Conservation (phyloP, 2,888 invertebrate species). For the Coelinius sp. region DNA sequence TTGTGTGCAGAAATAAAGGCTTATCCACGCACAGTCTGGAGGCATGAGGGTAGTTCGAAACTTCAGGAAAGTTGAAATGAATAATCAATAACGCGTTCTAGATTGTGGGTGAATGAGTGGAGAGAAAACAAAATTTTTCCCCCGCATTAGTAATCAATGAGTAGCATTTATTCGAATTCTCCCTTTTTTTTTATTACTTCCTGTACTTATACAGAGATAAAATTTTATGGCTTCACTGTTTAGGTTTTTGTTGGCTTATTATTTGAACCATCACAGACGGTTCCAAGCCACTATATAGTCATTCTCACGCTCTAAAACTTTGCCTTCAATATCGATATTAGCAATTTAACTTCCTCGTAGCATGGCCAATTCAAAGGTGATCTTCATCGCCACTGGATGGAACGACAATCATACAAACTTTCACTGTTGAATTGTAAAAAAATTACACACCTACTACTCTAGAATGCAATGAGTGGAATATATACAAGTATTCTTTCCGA, state of each 20-base stretch:
- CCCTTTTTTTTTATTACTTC: too few relatives aligned
- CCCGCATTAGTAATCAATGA: too few relatives aligned
- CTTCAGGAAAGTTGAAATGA: background rate
- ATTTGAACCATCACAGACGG: too few relatives aligned
- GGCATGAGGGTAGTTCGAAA: background rate
- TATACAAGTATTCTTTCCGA: background rate
- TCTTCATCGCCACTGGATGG: conserved; percentile 20
- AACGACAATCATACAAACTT: conserved; percentile 17
- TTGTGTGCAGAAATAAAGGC: background rate
- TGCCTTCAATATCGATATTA: conserved; percentile 12
- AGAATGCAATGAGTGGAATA: background rate
- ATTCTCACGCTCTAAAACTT: conserved; percentile 16
- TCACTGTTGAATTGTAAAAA: conserved; percentile 30
- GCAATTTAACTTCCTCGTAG: conserved; percentile 10
- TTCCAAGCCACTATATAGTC: background rate
- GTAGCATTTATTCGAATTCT: too few relatives aligned
- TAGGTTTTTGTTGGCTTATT: too few relatives aligned
- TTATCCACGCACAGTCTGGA: background rate
- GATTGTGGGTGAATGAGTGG: background rate
- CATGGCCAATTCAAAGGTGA: conserved; percentile 7
- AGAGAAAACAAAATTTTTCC: too few relatives aligned
- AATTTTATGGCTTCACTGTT: too few relatives aligned
- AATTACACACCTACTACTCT: conserved; percentile 24
- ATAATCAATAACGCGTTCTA: background rate
- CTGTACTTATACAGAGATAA: too few relatives aligned